phyloP scores from a whole-genome alignment of 2,797 vertebrate genomes.

The Balearica regulorum region DNA sequence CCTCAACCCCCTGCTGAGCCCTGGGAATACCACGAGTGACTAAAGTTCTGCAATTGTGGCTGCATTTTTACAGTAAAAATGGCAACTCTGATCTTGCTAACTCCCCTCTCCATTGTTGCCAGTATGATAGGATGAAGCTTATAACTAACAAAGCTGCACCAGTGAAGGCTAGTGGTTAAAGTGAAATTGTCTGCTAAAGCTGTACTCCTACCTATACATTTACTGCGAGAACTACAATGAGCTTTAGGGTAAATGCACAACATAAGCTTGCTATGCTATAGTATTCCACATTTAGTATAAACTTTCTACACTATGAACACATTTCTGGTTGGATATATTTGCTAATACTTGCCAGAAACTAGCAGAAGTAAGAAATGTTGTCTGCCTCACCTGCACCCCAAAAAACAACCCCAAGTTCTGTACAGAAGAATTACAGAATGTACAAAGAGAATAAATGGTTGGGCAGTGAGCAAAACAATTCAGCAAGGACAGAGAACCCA shows the following conservation, averaged over 20 bases:
- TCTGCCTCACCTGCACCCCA: background rate
- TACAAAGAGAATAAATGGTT: background rate
- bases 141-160: background rate
- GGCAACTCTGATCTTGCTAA: background rate
- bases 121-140: background rate
- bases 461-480: background rate
- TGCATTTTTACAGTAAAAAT: background rate
- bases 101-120: background rate
- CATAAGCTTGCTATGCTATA: background rate
- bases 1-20: fast-evolving
- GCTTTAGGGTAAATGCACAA: background rate
- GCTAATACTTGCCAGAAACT: background rate
- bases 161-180: background rate
- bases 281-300: background rate
- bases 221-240: background rate
- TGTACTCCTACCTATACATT: background rate
- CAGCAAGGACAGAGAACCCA: background rate
- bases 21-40: background rate
- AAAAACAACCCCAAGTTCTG: background rate
- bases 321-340: background rate
- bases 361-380: background rate
- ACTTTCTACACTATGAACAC: background rate
- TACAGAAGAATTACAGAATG: background rate
- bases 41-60: background rate
- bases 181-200: background rate